Evolutionary conservation across 2,797 vertebrate species (phyloP), one percentile per base, ranked within the genome.

Genomic region (Pseudochaenichthys georgianus): DNA sequence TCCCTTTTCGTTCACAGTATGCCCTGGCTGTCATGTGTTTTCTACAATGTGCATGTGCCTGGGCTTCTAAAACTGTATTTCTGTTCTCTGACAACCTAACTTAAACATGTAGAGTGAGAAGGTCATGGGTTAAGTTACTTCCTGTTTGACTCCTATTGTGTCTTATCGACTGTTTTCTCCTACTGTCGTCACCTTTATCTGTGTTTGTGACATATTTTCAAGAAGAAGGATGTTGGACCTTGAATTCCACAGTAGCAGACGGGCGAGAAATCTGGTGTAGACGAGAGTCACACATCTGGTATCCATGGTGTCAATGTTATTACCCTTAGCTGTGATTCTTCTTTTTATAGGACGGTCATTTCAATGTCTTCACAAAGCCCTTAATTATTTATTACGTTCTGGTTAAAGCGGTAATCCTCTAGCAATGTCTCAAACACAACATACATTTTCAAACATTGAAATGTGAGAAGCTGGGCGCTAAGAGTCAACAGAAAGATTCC

Each of bases 11-110:
- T 64, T 21, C 45, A 28, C 19, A 51, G 34, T 64, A 53, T 77
- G 64, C 76, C 73, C 80, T 66, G 76, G 16, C 87, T 86, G 62
- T 62, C 23, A 9, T 51, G 28, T 47, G 66, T 55, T 51, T 64
- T 41, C 21, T 74, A 65, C 69, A 50, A 15, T 55, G 28, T 21
- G 23, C 34, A 19, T 68, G 34, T 9, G 6, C 34, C 6, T 38
- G 34, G 34, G 34, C 8, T 38, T 6, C 34, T 9, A 38, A 9
- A 38, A 38, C 34, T 7, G 34, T 9, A 7, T 13, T 21, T 13
- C 34, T 9, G 6, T 2, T 13, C 28, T n/a, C 5, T 67, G 41
- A 55, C 61, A 2, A 71, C 2, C 3, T 23, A 1, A 4, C 2
- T 19, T 28, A 41, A 15, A 17, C 7, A 13, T 51, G 34, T 1